Conservation (phyloP, 2,113 vertebrate genomes). For the Crotalus horridus region DNA sequence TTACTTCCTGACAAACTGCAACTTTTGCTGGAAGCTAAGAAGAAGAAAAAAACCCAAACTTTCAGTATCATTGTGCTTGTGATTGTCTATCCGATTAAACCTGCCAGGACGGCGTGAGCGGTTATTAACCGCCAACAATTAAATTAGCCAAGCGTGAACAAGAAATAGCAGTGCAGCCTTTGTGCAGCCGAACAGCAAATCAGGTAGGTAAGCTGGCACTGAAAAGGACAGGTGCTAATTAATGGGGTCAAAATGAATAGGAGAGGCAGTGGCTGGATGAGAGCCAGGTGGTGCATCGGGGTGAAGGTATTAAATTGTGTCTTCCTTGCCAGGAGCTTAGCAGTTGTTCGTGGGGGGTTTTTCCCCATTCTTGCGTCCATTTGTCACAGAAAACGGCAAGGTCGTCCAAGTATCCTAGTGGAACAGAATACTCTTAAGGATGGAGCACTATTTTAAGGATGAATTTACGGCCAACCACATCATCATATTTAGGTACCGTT, state of each 20-base stretch:
- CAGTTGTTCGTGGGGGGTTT: not conserved
- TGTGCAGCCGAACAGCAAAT: not conserved
- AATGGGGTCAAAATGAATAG: not conserved
- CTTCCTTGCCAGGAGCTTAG: not conserved
- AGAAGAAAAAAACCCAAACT: not conserved
- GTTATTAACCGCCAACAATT: not conserved
- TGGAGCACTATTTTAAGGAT: not conserved
- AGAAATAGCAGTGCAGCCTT: not conserved
- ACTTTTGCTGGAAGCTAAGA: not conserved
- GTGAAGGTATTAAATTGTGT: not conserved
- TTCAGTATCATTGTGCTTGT: not conserved
- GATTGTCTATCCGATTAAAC: not conserved
- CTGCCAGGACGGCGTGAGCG: accelerated
- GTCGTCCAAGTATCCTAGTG: not conserved
- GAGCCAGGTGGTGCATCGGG: not conserved
- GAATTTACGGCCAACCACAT: not conserved
- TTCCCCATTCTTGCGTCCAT: not conserved
- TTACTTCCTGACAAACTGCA: not conserved
- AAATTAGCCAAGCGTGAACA: accelerated
- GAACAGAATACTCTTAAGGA: not conserved
- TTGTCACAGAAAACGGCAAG: not conserved
- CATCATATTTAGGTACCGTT: not conserved
- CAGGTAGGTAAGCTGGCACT: not conserved
- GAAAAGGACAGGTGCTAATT: not conserved
- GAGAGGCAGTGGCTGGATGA: not conserved